Evolutionary conservation across 2,888 invertebrate species (phyloP).

Genomic region (Caenorhabditis japonica): DNA sequence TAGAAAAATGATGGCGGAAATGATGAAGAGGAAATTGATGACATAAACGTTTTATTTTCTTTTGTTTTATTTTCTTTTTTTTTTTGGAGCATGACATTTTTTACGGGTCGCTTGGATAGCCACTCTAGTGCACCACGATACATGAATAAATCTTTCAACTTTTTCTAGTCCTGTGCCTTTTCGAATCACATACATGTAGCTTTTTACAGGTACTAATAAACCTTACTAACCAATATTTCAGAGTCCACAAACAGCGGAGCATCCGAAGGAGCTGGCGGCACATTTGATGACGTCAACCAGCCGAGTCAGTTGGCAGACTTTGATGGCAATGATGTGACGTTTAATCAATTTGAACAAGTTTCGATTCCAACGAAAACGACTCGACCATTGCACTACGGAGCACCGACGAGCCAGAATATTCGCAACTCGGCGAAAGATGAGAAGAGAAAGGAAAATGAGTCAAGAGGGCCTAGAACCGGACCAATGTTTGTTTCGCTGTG

Average conservation of each 20-base stretch:
- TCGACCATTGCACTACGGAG: slow-evolving; percentile 33
- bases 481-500: slow-evolving; percentile 61
- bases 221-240: slow-evolving; percentile 36
- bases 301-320: slow-evolving; percentile 38
- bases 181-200: neutral
- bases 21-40: slow-evolving; percentile 48
- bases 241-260: slow-evolving; percentile 62
- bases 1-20: slow-evolving; percentile 58
- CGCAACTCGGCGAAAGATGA: slow-evolving; percentile 12
- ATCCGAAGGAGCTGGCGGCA: slow-evolving; percentile 65
- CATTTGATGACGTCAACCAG: slow-evolving; percentile 43
- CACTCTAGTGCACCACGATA: neutral
- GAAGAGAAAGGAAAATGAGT: slow-evolving; percentile 10
- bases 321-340: slow-evolving; percentile 48
- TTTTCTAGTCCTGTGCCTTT: no score
- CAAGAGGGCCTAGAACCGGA: slow-evolving; percentile 55
- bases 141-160: neutral
- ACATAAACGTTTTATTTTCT: no score
- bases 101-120: no score
- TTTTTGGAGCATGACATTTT: no score
- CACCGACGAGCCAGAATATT: slow-evolving; percentile 32
- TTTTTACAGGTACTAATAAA: no score
- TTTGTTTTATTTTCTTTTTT: no score
- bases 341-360: slow-evolving; percentile 39
- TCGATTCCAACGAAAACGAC: slow-evolving; percentile 28